Conservation (phyloP, 2,113 vertebrate genomes). For the Bubo scandiacus region DNA sequence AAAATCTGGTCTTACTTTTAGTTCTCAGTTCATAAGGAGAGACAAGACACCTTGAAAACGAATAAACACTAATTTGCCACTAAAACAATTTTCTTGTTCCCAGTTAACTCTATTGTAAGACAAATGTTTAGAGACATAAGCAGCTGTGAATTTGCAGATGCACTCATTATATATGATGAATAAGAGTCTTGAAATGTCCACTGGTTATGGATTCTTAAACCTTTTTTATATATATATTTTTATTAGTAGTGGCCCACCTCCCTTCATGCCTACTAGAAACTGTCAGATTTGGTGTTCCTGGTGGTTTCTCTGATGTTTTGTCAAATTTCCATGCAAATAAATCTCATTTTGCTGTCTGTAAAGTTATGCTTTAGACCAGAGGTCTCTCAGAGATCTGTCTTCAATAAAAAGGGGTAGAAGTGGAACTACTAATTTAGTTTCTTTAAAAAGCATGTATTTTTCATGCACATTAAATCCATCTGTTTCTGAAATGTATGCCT, state of each 20-base stretch:
- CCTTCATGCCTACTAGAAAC: background rate
- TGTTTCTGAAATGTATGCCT: constrained; percentile 78
- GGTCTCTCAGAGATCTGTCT: constrained; percentile 73
- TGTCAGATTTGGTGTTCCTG: background rate
- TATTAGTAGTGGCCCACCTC: background rate
- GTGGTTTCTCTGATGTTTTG: constrained; percentile 68
- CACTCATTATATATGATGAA: background rate
- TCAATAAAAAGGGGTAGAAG: constrained; percentile 81
- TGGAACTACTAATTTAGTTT: constrained; percentile 86
- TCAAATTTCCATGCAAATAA: constrained; percentile 73
- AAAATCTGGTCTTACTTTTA: background rate
- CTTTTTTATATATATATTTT: background rate
- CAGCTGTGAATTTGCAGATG: background rate
- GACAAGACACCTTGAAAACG: background rate
- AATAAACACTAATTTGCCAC: background rate
- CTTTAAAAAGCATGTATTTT: constrained; percentile 83
- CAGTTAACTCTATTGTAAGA: background rate
- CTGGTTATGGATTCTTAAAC: background rate
- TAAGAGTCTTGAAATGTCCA: background rate
- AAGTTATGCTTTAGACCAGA: constrained; percentile 72
- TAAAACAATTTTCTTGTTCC: background rate
- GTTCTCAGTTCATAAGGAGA: background rate
- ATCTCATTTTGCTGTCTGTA: constrained; percentile 76
- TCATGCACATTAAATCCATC: constrained; percentile 87
- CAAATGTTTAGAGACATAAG: background rate